Conservation (phyloP, 2,797 vertebrate species). For the Aythya fuligula region DNA sequence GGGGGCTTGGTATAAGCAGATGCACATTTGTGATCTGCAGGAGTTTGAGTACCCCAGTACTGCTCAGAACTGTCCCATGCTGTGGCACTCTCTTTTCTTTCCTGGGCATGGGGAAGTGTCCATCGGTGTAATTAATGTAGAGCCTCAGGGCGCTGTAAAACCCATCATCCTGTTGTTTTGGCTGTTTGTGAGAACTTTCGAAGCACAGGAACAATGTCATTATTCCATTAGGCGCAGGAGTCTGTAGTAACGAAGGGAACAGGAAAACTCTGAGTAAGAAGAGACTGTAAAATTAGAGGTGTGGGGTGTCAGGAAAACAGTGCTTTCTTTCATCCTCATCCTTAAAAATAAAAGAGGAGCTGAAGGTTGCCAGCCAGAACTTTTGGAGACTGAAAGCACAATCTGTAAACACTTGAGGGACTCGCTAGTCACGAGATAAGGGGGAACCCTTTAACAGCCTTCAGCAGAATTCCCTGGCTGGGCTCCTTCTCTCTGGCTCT, state of each 20-base stretch:
- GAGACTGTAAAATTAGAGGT: neutral
- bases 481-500: neutral
- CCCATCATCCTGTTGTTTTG: neutral
- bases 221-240: neutral
- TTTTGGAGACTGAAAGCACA: slow-evolving; percentile 5
- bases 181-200: neutral
- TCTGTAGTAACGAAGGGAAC: neutral
- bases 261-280: neutral
- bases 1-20: neutral
- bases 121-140: neutral
- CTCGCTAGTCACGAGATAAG: neutral
- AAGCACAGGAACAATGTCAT: neutral
- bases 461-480: neutral
- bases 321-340: neutral
- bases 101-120: neutral
- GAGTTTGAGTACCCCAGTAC: neutral
- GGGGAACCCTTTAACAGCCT: slow-evolving; percentile 5
- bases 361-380: neutral
- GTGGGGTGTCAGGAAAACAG: neutral
- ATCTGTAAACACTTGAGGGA: neutral
- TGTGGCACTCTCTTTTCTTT: neutral
- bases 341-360: neutral
- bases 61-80: neutral
- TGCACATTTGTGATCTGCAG: fast-evolving
- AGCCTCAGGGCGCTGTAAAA: neutral